Conservation (phyloP, 2,888 invertebrate species). For the Chrysolina americana region DNA sequence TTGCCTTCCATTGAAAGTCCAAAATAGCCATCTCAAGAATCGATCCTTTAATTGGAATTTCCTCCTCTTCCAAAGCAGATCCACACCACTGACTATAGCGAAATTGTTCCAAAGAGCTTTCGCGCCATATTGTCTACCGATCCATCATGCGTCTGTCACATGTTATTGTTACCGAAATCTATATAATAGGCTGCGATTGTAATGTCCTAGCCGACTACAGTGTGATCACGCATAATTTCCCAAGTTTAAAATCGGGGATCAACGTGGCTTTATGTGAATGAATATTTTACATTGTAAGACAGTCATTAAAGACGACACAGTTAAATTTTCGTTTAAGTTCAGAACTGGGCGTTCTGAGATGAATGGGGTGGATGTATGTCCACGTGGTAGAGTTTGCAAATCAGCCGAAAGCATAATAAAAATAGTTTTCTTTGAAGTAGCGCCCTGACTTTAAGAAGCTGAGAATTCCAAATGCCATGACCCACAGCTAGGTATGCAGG, state of each 20-base stretch:
- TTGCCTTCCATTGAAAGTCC: background rate
- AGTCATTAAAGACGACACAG: slow-evolving; percentile 63
- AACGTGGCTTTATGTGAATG: slow-evolving; percentile 69
- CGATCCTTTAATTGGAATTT: background rate
- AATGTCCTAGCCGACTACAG: slow-evolving; percentile 61
- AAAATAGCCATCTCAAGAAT: background rate
- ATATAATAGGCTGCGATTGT: slow-evolving; percentile 65
- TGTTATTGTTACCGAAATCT: slow-evolving; percentile 69
- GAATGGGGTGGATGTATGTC: background rate
- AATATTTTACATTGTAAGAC: slow-evolving; percentile 66
- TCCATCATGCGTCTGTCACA: slow-evolving; percentile 69
- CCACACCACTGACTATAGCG: slow-evolving; percentile 39
- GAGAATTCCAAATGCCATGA: too few species aligned
- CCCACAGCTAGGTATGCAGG: too few species aligned
- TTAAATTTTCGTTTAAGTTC: slow-evolving; percentile 67
- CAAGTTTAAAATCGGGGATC: slow-evolving; percentile 66
- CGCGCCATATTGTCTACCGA: slow-evolving; percentile 68
- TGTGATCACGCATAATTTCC: slow-evolving; percentile 69
- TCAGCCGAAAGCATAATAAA: too few species aligned
- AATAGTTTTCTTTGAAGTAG: too few species aligned
- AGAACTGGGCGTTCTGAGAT: slow-evolving; percentile 33
- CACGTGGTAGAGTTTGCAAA: background rate
- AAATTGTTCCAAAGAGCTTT: slow-evolving; percentile 49
- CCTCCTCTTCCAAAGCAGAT: background rate
- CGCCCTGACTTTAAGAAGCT: too few species aligned